Evolutionary conservation across 2,113 vertebrate genomes (phyloP).

Genomic region (Orientallactaga bullata): DNA sequence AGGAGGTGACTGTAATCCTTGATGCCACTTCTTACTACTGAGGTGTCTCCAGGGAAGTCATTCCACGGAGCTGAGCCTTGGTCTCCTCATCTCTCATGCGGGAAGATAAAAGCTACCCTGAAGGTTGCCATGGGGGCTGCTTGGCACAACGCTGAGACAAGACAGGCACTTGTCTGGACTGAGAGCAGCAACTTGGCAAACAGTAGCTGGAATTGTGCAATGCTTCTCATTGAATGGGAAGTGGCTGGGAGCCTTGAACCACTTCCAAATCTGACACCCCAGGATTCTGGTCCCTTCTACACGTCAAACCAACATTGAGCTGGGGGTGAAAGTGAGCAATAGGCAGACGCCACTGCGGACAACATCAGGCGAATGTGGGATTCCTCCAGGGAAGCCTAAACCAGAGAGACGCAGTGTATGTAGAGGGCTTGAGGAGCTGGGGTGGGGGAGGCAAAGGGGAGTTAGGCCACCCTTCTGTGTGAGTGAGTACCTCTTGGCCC

Average conservation of each 20-base stretch:
- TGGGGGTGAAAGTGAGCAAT: not conserved
- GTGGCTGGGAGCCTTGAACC: not conserved
- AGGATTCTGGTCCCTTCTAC: not conserved
- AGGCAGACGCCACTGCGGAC: not conserved
- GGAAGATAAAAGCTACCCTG: rapidly evolving
- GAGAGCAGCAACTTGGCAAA: not conserved
- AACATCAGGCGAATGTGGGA: too few relatives aligned
- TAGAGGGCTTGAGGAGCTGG: not conserved
- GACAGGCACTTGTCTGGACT: not conserved
- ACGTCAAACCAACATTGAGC: not conserved
- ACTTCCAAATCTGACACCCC: not conserved
- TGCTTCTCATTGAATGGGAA: not conserved
- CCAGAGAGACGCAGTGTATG: not conserved
- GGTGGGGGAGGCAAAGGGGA: rapidly evolving
- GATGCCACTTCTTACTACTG: not conserved
- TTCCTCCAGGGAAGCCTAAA: not conserved
- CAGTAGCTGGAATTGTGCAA: not conserved
- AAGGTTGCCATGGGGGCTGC: not conserved
- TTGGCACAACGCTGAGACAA: not conserved
- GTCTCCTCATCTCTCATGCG: not conserved
- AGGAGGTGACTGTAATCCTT: not conserved
- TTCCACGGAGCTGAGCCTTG: rapidly evolving
- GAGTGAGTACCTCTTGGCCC: not conserved
- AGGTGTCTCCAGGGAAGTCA: not conserved
- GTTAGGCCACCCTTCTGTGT: not conserved